Evolutionary conservation across 2,797 vertebrate species (phyloP).

Genomic region (Girardinus metallicus): DNA sequence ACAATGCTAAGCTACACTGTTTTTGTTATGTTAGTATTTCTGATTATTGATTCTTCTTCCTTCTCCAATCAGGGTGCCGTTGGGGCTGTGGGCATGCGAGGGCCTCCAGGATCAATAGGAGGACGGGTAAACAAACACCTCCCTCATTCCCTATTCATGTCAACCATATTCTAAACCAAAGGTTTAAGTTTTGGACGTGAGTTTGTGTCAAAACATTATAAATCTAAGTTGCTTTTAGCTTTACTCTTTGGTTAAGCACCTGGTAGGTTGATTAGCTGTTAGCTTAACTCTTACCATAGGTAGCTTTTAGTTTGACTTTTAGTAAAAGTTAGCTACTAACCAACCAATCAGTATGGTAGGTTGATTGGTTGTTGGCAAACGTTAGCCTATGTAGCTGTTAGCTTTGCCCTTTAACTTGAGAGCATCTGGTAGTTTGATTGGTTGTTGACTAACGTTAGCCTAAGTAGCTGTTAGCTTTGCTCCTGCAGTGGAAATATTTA

Average conservation of each 20-base stretch:
- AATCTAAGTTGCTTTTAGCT: not conserved
- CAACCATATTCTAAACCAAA: not conserved
- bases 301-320: not conserved
- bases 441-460: not conserved
- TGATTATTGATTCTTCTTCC: slow-evolving; percentile 2
- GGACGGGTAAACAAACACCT: slow-evolving; percentile 76
- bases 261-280: not conserved
- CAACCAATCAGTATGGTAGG: too few relatives aligned
- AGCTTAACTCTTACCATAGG: not conserved
- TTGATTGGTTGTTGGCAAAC: too few relatives aligned
- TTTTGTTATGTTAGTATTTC: not conserved
- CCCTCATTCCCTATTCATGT: not conserved
- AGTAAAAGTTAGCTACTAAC: not conserved
- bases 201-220: not conserved
- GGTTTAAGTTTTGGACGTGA: not conserved
- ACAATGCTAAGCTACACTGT: not conserved
- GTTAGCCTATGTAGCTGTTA: not conserved
- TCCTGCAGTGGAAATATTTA: not conserved
- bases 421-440: too few relatives aligned
- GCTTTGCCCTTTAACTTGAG: not conserved
- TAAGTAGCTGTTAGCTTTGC: not conserved
- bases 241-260: not conserved
- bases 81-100: slow-evolving; percentile 82
- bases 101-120: slow-evolving; percentile 81
- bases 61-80: slow-evolving; percentile 81